Conservation (phyloP, 2,888 invertebrate species). For the Idaea biselata region DNA sequence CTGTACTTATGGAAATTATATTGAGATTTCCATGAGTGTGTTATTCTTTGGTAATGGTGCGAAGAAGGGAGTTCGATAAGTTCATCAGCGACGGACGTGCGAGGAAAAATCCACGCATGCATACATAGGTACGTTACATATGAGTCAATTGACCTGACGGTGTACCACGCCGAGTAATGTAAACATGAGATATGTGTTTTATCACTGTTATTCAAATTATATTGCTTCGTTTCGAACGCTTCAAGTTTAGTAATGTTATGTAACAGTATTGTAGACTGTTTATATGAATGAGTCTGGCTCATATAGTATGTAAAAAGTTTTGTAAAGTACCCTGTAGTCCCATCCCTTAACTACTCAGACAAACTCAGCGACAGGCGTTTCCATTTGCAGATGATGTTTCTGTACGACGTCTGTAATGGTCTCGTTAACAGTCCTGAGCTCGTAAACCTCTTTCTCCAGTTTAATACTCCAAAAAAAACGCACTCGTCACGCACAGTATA, state of each 20-base stretch:
- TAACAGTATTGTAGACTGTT: neutral
- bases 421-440: no score
- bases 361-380: no score
- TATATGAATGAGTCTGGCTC: neutral
- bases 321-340: no score
- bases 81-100: slow-evolving; percentile 14
- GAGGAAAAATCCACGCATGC: slow-evolving; percentile 15
- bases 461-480: no score
- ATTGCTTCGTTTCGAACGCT: neutral
- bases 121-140: neutral
- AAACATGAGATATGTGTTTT: neutral
- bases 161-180: neutral
- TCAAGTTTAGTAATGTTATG: neutral
- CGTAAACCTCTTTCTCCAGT: no score
- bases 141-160: neutral
- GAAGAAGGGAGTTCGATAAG: neutral
- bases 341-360: no score
- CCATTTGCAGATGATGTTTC: no score
- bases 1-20: neutral
- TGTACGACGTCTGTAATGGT: no score
- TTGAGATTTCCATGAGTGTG: neutral
- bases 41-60: neutral
- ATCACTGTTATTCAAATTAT: neutral
- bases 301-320: neutral
- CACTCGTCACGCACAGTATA: no score